phyloP scores from a whole-genome alignment of 2,888 invertebrate species.

The Ochropacha duplaris region DNA sequence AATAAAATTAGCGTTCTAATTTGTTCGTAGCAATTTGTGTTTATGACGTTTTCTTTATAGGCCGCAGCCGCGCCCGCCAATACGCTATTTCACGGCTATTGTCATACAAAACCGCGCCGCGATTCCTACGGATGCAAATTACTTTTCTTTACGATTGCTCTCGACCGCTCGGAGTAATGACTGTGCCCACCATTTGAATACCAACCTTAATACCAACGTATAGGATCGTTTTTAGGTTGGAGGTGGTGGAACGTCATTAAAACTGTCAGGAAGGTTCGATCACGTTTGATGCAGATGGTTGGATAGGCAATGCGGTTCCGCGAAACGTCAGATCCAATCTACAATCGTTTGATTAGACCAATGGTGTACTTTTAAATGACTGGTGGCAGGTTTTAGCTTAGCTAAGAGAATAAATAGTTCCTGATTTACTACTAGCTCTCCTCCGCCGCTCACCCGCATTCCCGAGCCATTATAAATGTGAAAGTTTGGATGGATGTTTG shows the following conservation, averaged over 20 bases:
- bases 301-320: conserved; percentile 22
- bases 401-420: background rate
- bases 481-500: too few relatives aligned
- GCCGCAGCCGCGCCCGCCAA: conserved; percentile 42
- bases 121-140: conserved; percentile 67
- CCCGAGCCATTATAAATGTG: too few relatives aligned
- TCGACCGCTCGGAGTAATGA: conserved; percentile 45
- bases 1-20: conserved; percentile 77
- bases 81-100: conserved; percentile 76
- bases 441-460: too few relatives aligned
- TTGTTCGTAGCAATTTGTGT: conserved; percentile 66
- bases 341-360: conserved; percentile 25
- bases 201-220: conserved; percentile 25
- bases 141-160: conserved; percentile 72
- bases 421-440: background rate
- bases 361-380: background rate
- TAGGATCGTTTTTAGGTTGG: conserved; percentile 23
- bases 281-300: conserved; percentile 16
- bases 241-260: conserved; percentile 27
- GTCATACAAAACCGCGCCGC: conserved; percentile 45
- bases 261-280: conserved; percentile 24
- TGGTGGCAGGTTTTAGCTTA: background rate
- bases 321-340: conserved; percentile 34
- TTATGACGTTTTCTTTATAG: conserved; percentile 62
- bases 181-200: conserved; percentile 27